Base-by-base conservation (phyloP, 2,113 vertebrate genomes). In the Channa argus region DNA sequence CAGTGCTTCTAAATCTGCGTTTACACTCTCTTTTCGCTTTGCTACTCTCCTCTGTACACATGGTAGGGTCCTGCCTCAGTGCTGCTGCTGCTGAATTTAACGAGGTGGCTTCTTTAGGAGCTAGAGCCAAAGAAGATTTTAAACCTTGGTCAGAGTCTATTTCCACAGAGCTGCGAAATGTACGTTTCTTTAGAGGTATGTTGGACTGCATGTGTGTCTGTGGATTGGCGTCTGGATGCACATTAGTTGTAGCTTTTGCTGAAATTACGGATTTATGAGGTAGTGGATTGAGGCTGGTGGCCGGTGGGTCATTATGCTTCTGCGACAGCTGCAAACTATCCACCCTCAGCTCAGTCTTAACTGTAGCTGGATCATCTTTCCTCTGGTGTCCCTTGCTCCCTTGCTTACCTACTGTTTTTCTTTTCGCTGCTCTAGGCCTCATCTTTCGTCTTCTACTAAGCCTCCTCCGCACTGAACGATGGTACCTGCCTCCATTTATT, bases 141-240 rank as follows among this genome's bases (percentile, higher is more conserved):
- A 71, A 44, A 53, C 69, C 74, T 58, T 82, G 87, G 13, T 94
- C 90, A 0, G 83, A 61, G 58, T 92, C 84, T 1, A 80, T 69
- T 60, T 92, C 93, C 12, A 90, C 71, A 0, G 93, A 92, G 63
- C 91, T 92, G 47, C 91, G 92, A 89, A 94, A 94, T 7, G 89
- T 91, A 2, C 94, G 91, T 79, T 95, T 95, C 71, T 95, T 95
- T 71, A 95, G 80, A 62, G 94, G 94, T 83, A 95, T 94, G 82
- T 93, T 94, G 63, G 92, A 91, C 85, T 93, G 92, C 0, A 63
- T 79, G 69, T 91, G 92, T 5, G 65, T 74, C 77, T 92, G 94
- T 11, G 87, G 50, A 59, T 70, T 90, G 54, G 79, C 67, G 51
- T 92, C 92, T 45, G 82, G 46, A 3, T 53, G 65, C n/a, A 47